Evolutionary conservation across 2,797 vertebrate genomes (phyloP).

Genomic region (Fistularia commersonii): DNA sequence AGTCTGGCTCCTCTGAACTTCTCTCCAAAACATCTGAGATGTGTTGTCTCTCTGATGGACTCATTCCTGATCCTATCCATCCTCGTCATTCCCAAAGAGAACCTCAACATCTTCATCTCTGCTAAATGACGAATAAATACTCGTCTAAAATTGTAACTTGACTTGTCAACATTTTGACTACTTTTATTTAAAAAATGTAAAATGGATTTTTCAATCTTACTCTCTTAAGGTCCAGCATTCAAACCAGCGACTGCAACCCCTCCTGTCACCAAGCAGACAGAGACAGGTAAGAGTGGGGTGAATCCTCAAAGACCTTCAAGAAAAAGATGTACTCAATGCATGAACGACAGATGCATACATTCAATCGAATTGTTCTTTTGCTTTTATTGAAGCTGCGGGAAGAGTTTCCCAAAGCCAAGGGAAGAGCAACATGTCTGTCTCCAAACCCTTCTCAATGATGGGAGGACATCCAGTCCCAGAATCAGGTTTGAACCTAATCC

Average conservation of each 20-base stretch:
- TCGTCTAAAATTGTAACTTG: too few relatives aligned
- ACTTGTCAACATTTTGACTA: too few relatives aligned
- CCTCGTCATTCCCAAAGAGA: too few relatives aligned
- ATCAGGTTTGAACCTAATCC: conserved; percentile 76
- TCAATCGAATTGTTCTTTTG: not conserved
- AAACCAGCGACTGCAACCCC: conserved; percentile 58
- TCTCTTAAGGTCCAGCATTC: conserved; percentile 57
- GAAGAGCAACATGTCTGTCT: conserved; percentile 58
- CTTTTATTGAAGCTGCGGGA: conserved; percentile 58
- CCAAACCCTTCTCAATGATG: conserved; percentile 70
- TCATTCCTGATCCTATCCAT: too few relatives aligned
- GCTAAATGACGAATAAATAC: too few relatives aligned
- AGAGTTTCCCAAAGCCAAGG: conserved; percentile 71
- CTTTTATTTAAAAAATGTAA: not conserved
- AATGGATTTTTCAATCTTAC: not conserved
- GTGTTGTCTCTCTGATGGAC: too few relatives aligned
- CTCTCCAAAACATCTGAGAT: too few relatives aligned
- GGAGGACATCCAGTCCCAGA: conserved; percentile 83
- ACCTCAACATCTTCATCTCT: too few relatives aligned
- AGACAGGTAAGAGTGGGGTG: conserved; percentile 48
- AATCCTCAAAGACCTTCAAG: not conserved
- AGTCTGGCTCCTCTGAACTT: too few relatives aligned
- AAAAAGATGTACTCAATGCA: not conserved
- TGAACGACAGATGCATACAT: not conserved
- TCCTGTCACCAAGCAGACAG: conserved; percentile 52